These are phyloP conservation scores for Labeo catla DNA, from an alignment of 2,113 vertebrate species.

Conservation along the genomic window DNA sequence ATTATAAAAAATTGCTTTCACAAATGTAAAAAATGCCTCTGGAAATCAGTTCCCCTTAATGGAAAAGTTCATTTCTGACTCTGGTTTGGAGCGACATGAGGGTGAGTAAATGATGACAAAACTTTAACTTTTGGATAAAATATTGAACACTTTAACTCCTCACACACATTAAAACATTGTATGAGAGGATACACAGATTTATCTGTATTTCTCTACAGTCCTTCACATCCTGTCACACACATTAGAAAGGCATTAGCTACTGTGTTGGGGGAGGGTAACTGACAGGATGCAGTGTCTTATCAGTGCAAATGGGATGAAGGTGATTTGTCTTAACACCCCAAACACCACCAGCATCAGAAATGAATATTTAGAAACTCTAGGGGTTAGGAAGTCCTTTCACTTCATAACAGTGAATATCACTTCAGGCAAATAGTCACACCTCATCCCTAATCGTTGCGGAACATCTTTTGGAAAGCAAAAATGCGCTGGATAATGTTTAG, in stretches of 20 bases:
- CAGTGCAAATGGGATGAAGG: constrained; percentile 32
- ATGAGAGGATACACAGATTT: neutral
- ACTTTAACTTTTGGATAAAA: neutral
- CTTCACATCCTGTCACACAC: constrained; percentile 12
- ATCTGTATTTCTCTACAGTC: neutral
- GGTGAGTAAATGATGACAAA: neutral
- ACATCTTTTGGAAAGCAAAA: constrained; percentile 14
- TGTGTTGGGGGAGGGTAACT: neutral
- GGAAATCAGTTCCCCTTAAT: no score
- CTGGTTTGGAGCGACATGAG: neutral
- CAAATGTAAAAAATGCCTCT: no score
- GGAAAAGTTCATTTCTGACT: no score
- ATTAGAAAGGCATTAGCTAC: constrained; percentile 24
- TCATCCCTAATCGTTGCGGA: neutral
- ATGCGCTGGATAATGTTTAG: constrained; percentile 33
- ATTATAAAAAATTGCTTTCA: no score
- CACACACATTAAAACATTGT: neutral
- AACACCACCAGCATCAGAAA: constrained; percentile 10
- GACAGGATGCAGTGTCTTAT: constrained; percentile 16
- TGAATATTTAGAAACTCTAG: constrained; percentile 40
- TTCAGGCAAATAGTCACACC: constrained; percentile 19
- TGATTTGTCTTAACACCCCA: constrained; percentile 36
- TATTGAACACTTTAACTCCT: neutral
- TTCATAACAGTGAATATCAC: constrained; percentile 14
- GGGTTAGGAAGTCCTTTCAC: constrained; percentile 40